These are phyloP conservation scores for Dissostichus mawsoni DNA, from an alignment of 2,113 vertebrate species.

Conservation along the genomic window DNA sequence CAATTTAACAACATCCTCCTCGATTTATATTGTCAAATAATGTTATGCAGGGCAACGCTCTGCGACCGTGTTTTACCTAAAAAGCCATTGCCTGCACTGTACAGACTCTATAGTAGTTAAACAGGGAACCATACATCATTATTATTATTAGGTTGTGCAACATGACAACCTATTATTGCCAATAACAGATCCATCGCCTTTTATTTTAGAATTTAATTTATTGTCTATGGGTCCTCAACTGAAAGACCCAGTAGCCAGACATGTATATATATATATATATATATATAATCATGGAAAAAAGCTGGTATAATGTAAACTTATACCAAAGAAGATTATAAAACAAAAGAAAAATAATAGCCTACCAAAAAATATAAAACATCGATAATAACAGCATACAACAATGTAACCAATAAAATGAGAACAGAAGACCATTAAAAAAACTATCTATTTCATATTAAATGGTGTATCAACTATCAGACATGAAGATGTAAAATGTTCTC, in stretches of 20 bases:
- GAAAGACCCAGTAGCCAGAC: neutral
- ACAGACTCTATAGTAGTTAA: neutral
- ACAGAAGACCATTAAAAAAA: neutral
- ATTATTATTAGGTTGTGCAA: neutral
- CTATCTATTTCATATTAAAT: neutral
- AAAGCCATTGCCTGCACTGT: neutral
- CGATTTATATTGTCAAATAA: neutral
- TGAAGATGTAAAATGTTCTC: neutral
- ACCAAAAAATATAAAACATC: neutral
- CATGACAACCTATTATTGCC: neutral
- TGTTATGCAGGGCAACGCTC: neutral
- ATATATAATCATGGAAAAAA: neutral
- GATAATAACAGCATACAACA: neutral
- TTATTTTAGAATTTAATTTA: neutral
- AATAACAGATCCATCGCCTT: neutral
- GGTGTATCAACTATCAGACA: neutral
- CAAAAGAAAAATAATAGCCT: neutral
- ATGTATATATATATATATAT: neutral
- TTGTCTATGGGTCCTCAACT: neutral
- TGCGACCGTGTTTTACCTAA: neutral
- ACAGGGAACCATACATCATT: neutral
- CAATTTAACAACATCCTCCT: neutral
- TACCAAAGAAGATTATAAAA: neutral
- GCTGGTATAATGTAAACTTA: neutral
- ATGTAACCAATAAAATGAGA: neutral